Evolutionary conservation across 2,888 invertebrate species (phyloP).

Genomic region (Aphodius granarius): DNA sequence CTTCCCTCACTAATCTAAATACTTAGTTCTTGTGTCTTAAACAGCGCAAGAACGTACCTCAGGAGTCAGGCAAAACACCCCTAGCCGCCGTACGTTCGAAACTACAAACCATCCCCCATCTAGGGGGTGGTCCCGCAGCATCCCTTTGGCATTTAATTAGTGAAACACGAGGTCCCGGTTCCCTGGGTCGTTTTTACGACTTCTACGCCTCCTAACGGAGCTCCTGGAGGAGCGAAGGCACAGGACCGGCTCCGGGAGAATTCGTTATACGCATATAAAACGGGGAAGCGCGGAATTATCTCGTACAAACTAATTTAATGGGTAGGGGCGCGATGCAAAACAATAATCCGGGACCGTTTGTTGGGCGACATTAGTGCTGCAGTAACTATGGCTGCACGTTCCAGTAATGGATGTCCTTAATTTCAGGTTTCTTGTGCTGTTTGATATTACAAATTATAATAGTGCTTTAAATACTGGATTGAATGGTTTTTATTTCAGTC

Average conservation of each 20-base stretch:
- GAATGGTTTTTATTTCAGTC: neutral
- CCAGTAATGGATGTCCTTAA: conserved; percentile 6
- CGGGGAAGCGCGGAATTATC: conserved; percentile 4
- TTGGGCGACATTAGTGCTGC: conserved; percentile 7
- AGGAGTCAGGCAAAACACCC: neutral
- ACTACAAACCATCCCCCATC: too few relatives aligned
- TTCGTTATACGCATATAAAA: conserved; percentile 12
- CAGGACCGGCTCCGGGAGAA: neutral
- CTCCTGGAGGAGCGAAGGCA: neutral
- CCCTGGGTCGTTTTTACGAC: neutral
- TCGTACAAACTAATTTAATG: conserved; percentile 13
- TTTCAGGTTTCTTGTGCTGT: conserved; percentile 5
- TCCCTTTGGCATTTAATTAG: conserved; percentile 8
- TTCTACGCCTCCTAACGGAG: neutral
- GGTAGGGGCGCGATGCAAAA: conserved; percentile 8
- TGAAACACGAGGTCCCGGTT: conserved; percentile 4
- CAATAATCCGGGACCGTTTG: conserved; percentile 2
- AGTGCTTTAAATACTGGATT: neutral
- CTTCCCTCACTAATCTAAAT: conserved; percentile 1
- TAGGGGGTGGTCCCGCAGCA: neutral
- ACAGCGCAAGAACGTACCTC: neutral
- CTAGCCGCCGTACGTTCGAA: neutral
- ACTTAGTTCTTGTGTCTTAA: conserved; percentile 5
- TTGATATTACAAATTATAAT: too few relatives aligned
- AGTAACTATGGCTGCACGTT: conserved; percentile 7